Evolutionary conservation across 2,888 invertebrate species (phyloP).

Genomic region (Petrolisthes cinctipes): DNA sequence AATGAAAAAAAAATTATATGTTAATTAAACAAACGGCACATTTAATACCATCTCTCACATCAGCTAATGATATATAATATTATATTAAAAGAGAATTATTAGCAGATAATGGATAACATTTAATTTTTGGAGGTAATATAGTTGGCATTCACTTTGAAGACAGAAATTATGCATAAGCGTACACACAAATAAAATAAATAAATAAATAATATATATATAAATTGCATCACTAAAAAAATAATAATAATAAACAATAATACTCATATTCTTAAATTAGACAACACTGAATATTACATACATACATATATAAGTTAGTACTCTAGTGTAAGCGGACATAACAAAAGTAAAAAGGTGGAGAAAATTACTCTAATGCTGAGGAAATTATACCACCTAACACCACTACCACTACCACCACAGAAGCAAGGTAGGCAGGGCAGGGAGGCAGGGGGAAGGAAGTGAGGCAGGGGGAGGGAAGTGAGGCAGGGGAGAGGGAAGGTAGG

Average conservation of each 20-base stretch:
- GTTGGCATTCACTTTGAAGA: no score
- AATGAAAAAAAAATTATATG: no score
- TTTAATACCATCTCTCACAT: no score
- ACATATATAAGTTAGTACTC: slow-evolving; percentile 2
- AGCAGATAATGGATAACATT: no score
- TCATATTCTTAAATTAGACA: neutral
- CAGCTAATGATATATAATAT: no score
- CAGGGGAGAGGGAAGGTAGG: neutral
- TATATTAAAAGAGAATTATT: no score
- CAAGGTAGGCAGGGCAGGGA: slow-evolving; percentile 14
- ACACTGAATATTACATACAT: slow-evolving; percentile 7
- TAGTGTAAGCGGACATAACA: no score
- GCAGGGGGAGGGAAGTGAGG: neutral
- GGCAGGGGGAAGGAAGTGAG: neutral
- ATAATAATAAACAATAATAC: neutral
- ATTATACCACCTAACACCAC: slow-evolving; percentile 2
- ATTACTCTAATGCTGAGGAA: neutral
- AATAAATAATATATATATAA: neutral
- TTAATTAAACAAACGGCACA: no score
- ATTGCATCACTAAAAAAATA: neutral
- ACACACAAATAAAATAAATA: no score
- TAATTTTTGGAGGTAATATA: no score
- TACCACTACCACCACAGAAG: neutral
- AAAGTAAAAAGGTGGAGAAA: no score
- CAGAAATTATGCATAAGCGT: no score